Conservation (phyloP, 1,140 invertebrate species). For the Dendroctonus ponderosae region DNA sequence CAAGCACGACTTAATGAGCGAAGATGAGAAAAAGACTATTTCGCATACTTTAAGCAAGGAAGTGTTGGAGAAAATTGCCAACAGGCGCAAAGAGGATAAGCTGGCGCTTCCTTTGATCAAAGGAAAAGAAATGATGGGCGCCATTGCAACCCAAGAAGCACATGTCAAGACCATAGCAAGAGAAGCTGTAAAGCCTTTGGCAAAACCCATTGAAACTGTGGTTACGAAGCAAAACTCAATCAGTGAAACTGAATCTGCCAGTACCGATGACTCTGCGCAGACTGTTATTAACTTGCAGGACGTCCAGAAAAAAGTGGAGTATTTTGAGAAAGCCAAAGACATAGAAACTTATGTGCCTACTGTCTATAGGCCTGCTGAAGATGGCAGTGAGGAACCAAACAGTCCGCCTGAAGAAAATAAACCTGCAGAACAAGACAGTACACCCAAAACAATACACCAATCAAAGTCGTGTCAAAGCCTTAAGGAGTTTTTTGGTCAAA, state of each 20-base stretch:
- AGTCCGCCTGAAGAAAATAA: background rate
- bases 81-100: constrained; percentile 48
- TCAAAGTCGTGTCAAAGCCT: constrained; percentile 72
- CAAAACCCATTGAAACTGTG: constrained; percentile 33
- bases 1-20: constrained; percentile 51
- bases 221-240: constrained; percentile 49
- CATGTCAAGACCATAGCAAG: constrained; percentile 42
- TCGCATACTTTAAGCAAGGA: constrained; percentile 72
- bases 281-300: constrained; percentile 64
- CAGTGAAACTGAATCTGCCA: constrained; percentile 66
- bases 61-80: constrained; percentile 62
- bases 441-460: constrained; percentile 48
- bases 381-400: constrained; percentile 24
- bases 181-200: constrained; percentile 46
- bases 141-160: constrained; percentile 59
- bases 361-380: constrained; percentile 58
- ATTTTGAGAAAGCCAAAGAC: constrained; percentile 68
- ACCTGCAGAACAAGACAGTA: constrained; percentile 2
- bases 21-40: constrained; percentile 70
- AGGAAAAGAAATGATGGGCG: constrained; percentile 64
- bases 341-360: constrained; percentile 52
- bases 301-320: constrained; percentile 72
- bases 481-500: constrained; percentile 76
- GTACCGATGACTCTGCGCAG: constrained; percentile 66
- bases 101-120: constrained; percentile 54